These are phyloP conservation scores for Torymus tubicola DNA, from an alignment of 2,888 invertebrate genomes.

Conservation along the genomic window DNA sequence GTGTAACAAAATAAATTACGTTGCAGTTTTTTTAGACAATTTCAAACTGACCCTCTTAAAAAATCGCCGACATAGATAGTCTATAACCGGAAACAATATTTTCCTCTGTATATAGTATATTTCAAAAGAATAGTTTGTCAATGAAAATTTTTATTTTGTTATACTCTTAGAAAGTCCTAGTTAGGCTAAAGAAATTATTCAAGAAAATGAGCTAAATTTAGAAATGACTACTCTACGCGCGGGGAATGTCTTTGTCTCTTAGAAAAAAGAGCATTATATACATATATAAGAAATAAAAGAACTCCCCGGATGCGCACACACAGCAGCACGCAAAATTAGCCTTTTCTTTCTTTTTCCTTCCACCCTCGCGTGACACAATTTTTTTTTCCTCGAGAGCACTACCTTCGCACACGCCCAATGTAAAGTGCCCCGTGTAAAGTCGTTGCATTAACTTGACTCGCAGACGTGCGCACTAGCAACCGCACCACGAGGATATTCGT, in stretches of 20 bases:
- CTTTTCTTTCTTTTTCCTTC: not conserved
- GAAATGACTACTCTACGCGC: too few relatives aligned
- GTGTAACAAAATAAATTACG: slow-evolving; percentile 9
- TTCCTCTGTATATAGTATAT: too few relatives aligned
- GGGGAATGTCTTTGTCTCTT: too few relatives aligned
- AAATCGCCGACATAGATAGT: too few relatives aligned
- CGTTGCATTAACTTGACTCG: slow-evolving; percentile 33
- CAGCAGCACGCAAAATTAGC: slow-evolving; percentile 3
- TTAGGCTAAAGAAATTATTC: too few relatives aligned
- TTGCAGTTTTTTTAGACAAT: not conserved
- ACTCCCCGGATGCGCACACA: not conserved
- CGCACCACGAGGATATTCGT: slow-evolving; percentile 7
- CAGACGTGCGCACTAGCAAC: not conserved
- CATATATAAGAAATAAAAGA: not conserved
- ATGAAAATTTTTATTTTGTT: too few relatives aligned
- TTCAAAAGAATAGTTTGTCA: too few relatives aligned
- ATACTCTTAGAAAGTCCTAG: too few relatives aligned
- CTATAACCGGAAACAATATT: too few relatives aligned
- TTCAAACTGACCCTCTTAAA: too few relatives aligned
- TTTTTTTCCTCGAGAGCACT: slow-evolving; percentile 25
- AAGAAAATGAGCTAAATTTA: too few relatives aligned
- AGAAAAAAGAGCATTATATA: too few relatives aligned
- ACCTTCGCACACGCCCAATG: slow-evolving; percentile 12
- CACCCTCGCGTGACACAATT: slow-evolving; percentile 32
- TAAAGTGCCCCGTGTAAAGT: slow-evolving; percentile 43